phyloP scores from a whole-genome alignment of 53 echinoderm and acorn worm species.

The Henricia sp. region DNA sequence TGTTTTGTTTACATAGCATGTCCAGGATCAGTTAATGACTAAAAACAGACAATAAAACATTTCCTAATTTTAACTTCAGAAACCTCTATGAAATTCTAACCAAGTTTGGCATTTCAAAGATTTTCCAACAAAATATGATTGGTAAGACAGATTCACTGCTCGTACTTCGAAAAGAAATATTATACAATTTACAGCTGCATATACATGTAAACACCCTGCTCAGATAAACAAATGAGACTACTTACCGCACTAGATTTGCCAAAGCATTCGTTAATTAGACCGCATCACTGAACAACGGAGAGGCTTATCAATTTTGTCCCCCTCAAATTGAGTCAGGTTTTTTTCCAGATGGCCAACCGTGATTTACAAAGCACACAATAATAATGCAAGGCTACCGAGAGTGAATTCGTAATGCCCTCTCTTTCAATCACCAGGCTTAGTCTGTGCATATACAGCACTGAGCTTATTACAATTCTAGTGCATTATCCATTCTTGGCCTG shows the following conservation, averaged over 20 bases:
- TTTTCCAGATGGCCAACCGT: slow-evolving; percentile 41
- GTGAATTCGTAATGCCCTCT: slow-evolving; percentile 27
- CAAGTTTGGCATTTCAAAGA: no score
- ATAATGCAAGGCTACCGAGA: slow-evolving; percentile 24
- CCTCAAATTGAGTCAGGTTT: no score
- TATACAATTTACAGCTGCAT: not conserved
- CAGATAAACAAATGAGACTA: not conserved
- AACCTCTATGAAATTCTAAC: no score
- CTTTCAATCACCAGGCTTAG: slow-evolving; percentile 50
- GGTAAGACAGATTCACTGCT: no score
- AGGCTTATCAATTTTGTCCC: not conserved
- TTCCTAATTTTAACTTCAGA: no score
- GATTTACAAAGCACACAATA: slow-evolving; percentile 54
- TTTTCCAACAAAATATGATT: no score
- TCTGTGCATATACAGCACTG: slow-evolving; percentile 35
- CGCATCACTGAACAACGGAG: no score
- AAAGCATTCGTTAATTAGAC: no score
- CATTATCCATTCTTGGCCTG: slow-evolving; percentile 48
- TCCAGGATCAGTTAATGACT: no score
- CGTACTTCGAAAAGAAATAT: no score
- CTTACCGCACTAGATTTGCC: slow-evolving; percentile 22
- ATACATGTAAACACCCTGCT: not conserved
- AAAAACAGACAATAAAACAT: no score
- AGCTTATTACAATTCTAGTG: slow-evolving; percentile 31
- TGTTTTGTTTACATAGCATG: no score